Conservation (phyloP, 2,113 vertebrate genomes). For the Ammospiza nelsoni region DNA sequence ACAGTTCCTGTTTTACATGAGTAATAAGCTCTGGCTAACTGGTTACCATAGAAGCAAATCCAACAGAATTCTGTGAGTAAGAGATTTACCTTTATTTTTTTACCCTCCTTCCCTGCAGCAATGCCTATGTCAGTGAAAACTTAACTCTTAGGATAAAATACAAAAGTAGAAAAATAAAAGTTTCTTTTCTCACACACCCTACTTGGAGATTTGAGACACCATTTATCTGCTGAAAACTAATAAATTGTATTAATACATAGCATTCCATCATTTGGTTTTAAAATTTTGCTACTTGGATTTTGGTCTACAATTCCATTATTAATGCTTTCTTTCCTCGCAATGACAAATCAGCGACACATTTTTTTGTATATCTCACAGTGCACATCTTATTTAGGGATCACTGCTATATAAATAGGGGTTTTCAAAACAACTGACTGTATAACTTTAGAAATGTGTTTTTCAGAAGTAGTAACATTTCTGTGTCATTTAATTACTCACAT, state of each 20-base stretch:
- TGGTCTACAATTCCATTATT: neutral
- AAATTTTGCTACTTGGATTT: neutral
- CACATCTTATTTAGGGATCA: neutral
- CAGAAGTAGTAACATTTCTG: neutral
- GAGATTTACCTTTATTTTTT: constrained; percentile 5
- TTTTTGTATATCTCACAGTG: neutral
- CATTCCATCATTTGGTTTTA: neutral
- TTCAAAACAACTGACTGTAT: neutral
- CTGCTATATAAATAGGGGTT: neutral
- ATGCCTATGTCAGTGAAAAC: neutral
- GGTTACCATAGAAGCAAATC: constrained; percentile 79
- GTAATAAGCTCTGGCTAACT: constrained; percentile 61
- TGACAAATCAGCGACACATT: neutral
- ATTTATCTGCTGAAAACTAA: neutral
- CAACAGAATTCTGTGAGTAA: constrained; percentile 39
- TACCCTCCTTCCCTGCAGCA: neutral
- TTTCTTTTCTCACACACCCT: neutral
- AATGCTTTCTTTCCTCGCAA: neutral
- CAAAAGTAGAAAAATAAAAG: neutral
- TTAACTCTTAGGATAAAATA: neutral
- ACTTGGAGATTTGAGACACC: neutral
- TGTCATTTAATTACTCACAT: neutral
- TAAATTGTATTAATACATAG: neutral
- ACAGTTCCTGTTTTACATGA: constrained; percentile 54
- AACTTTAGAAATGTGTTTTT: neutral